Conservation (phyloP, 1,140 invertebrate species). For the Drosophila virilis region DNA sequence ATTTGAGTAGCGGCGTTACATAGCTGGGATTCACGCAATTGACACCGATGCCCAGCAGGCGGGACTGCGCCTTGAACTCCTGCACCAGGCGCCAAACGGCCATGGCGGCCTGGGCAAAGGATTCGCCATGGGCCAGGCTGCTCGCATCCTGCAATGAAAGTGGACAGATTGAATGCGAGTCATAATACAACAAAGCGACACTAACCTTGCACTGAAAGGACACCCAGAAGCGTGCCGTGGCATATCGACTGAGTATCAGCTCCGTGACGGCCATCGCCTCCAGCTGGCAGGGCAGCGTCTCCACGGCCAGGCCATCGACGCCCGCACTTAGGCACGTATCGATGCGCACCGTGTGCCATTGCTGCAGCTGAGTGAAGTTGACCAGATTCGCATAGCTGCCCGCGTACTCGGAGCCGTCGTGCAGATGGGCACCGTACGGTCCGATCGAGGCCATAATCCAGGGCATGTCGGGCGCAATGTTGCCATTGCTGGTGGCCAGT, state of each 20-base stretch:
- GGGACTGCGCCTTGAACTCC: constrained; percentile 86
- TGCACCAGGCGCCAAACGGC: constrained; percentile 86
- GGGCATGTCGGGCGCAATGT: constrained; percentile 73
- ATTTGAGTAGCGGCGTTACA: constrained; percentile 86
- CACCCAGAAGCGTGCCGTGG: constrained; percentile 90
- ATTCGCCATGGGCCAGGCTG: constrained; percentile 90
- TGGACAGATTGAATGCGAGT: neutral
- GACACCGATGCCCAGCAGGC: constrained; percentile 91
- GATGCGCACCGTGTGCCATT: constrained; percentile 93
- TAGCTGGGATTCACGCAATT: constrained; percentile 91
- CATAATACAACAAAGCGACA: neutral
- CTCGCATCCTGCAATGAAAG: constrained; percentile 85
- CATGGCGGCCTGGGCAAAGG: constrained; percentile 86
- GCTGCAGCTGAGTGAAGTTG: constrained; percentile 87
- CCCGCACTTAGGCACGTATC: constrained; percentile 89
- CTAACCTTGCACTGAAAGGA: constrained; percentile 84
- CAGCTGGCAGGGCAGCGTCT: constrained; percentile 93
- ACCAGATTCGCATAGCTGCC: constrained; percentile 92
- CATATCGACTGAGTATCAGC: constrained; percentile 89
- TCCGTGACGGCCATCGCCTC: constrained; percentile 93
- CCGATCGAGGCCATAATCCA: constrained; percentile 93
- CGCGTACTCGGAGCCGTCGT: constrained; percentile 95
- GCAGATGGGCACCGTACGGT: constrained; percentile 94
- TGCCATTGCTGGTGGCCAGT: constrained; percentile 26
- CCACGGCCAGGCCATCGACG: constrained; percentile 93